Evolutionary conservation across 2,113 vertebrate genomes (phyloP), one percentile per base, ranked within the genome.

Genomic region (Sitta europaea): DNA sequence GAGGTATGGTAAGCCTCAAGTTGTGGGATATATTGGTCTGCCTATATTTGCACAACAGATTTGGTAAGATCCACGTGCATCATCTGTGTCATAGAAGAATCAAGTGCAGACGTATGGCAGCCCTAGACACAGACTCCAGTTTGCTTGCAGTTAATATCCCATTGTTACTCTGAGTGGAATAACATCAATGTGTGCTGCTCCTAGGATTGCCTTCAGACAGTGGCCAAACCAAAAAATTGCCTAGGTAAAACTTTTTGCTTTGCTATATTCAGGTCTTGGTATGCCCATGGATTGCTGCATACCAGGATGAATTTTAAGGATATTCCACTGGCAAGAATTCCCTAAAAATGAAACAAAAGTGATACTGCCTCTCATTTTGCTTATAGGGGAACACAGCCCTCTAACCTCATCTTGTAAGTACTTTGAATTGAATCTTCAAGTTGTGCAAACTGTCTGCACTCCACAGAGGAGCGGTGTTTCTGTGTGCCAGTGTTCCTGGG

Each of bases 351-450:
- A 65, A 92, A 9, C 17, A 48, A 21, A 83, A 67, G 11, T 29
- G 33, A 40, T 81, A 13, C 48, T 81, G 45, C 25, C 20, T 82
- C n/a, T 85, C 33, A 31, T 89, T 85, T 94, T 95, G 50, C 50
- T 75, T 94, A 7, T 47, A 78, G 72, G 7, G 35, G 77, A 81
- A 35, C 51, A 62, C 16, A 87, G 29, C 14, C 10, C 18, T 75
- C 55, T 67, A 66, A n/a, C 17, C 35, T 42, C 36, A 27, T 54
- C 50, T 61, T 88, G 11, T 62, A 66, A 75, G 27, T 28, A 15
- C 36, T 91, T 82, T 36, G 78, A 79, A 79, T 9, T 89, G 78
- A 85, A 90, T 70, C 62, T 78, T 95, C 74, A 88, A 54, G 62
- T 90, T 78, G 24, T 83, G 55, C 28, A 55, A 85, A 83, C 16